Conservation (phyloP, 2,113 vertebrate species). For the Scomber colias region DNA sequence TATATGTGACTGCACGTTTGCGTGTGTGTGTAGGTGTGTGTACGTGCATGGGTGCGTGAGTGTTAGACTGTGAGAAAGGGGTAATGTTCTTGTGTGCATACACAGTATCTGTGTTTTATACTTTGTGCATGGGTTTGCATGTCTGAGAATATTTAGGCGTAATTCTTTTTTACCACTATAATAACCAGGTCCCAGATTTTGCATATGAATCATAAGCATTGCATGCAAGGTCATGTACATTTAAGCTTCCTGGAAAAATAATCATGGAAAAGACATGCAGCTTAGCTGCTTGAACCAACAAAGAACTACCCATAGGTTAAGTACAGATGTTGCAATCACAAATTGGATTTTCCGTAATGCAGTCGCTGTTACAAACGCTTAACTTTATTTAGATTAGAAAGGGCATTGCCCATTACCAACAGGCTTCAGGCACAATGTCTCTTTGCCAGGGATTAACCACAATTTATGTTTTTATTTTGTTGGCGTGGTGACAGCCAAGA, state of each 20-base stretch:
- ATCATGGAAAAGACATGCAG: slow-evolving; percentile 70
- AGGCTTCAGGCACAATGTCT: slow-evolving; percentile 67
- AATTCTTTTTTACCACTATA: slow-evolving; percentile 50
- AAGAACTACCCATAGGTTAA: slow-evolving; percentile 65
- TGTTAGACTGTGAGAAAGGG: slow-evolving; percentile 19
- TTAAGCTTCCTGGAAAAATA: slow-evolving; percentile 68
- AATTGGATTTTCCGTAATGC: slow-evolving; percentile 78
- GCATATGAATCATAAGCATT: slow-evolving; percentile 67
- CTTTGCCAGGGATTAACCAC: slow-evolving; percentile 68
- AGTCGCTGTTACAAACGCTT: slow-evolving; percentile 70
- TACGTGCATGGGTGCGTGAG: background rate
- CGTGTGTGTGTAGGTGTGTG: background rate
- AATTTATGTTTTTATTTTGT: slow-evolving; percentile 73
- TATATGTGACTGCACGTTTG: background rate
- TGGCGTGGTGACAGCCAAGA: slow-evolving; percentile 52
- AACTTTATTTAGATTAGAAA: slow-evolving; percentile 77
- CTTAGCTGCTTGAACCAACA: slow-evolving; percentile 55
- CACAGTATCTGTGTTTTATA: background rate
- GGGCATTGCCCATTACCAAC: slow-evolving; percentile 70
- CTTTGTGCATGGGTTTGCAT: slow-evolving; percentile 59
- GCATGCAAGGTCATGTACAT: slow-evolving; percentile 76
- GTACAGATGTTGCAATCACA: slow-evolving; percentile 78
- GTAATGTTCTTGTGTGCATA: background rate
- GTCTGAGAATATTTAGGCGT: slow-evolving; percentile 64
- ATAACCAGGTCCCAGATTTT: slow-evolving; percentile 57